Evolutionary conservation across 37 sponge, comb jelly and placozoan species (phyloP), one percentile per base, ranked within the genome.

Genomic region (Haliclona indistincta): DNA sequence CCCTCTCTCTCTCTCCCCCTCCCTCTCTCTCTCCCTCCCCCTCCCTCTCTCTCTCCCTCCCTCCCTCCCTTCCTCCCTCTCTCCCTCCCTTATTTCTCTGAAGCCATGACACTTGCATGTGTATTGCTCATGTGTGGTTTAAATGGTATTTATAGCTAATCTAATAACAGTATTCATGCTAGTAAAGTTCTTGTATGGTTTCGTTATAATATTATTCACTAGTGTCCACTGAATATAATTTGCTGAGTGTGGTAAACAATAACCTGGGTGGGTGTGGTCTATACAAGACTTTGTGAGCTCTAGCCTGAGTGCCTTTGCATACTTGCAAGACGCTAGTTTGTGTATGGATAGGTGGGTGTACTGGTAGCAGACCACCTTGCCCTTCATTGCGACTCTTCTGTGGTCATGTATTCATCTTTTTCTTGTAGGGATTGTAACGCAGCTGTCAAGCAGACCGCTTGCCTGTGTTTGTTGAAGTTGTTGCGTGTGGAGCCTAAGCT

Each of bases 391-490:
- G 52, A 61, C n/a, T 11, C 13, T 61, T 25, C 25, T 10, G 13
- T 10, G 63, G n/a, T 10, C 29, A 26, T 25, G 63, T 61, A 70
- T 45, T 25, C 19, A 29, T 7, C 54, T 2, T 53, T 30, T 20
- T 26, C 55, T 0, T 23, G 0, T 68, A 94, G 96, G 32, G 76
- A 81, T 45, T 67, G 78, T 4, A 76, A 63, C 22, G 45, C 87
- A 32, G 85, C 74, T 4, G 97, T 97, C 54, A 93, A 88, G 78
- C 94, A 97, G 89, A 90, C 85, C 11, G 97, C 97, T 54, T 80
- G 83, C 20, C 87, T 97, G 56, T 97, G 94, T 58, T 70, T 93
- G 53, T 70, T 97, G 71, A 73, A 77, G 45, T 68, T 97, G 44
- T 63, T 93, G 0, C 55, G 94, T 61, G 73, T 85, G 17, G 75